Base-by-base conservation (phyloP, 1,140 invertebrate genomes). In the Manduca sexta region DNA sequence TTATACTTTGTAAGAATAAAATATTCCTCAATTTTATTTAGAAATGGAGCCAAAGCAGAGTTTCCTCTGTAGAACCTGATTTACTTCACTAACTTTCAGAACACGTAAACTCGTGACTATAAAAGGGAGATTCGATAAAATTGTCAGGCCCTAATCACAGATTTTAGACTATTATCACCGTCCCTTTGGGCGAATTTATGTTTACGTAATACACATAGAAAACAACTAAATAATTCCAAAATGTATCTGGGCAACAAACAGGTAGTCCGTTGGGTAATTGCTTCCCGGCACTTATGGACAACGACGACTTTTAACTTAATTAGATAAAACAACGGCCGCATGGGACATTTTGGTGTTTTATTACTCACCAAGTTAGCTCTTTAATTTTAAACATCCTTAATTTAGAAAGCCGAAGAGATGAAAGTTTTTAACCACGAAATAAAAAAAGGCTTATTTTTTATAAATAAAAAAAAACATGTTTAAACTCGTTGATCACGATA, bases 31-130 rank as follows among this genome's bases (percentile, higher is more conserved):
- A 46, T 43, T 42, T 45, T 50, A 49, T 44, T 45, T 37, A 29
- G 35, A 56, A 47, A 56, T 34, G 31, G 26, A 46, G 33, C 49
- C 15, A 30, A 47, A 45, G 37, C 42, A 29, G 34, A 47, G 48
- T 56, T 52, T 44, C 44, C 37, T 42, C 44, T 54, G 47, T 57
- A 54, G 41, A 54, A 64, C 8, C 21, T 26, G 21, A 26, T 26
- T 26, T 26, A 61, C 56, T 55, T 57, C 58, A 62, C 62, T 67
- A 69, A 67, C 58, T 79, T 75, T 65, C 74, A 66, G 59, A 52
- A 65, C 77, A 81, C 77, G 73, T 78, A 78, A 76, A 63, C 64
- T 71, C 62, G 63, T 74, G 67, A 77, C 75, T 74, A 74, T 77
- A 72, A 78, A 80, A 80, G 64, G 67, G 64, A 60, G 60, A 62